These are phyloP conservation scores for Drosophila aldrichi DNA, from an alignment of 2,888 invertebrate species.

Conservation along the genomic window DNA sequence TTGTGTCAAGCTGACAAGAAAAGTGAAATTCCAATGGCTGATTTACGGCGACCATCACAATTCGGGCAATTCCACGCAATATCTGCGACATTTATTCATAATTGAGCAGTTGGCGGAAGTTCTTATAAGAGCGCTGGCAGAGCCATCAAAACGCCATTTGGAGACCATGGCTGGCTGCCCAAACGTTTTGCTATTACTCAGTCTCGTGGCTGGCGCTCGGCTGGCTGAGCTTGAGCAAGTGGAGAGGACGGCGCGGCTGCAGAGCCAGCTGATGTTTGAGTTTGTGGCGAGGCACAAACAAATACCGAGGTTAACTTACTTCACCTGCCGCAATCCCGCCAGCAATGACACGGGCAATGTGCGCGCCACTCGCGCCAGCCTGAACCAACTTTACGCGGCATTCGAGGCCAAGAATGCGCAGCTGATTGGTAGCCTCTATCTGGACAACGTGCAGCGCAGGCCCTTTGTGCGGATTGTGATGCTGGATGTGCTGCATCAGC, in stretches of 20 bases:
- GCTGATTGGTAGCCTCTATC: conserved; percentile 67
- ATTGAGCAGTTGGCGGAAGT: conserved; percentile 11
- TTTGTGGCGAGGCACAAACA: conserved; percentile 79
- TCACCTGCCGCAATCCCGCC: conserved; percentile 78
- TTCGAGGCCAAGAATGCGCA: conserved; percentile 63
- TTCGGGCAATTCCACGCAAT: conserved; percentile 53
- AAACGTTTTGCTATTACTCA: conserved; percentile 17
- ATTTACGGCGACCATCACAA: conserved; percentile 55
- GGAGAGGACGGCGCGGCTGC: conserved; percentile 50
- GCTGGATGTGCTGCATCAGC: conserved; percentile 62
- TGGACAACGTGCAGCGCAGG: conserved; percentile 11
- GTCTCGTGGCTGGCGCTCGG: conserved; percentile 11
- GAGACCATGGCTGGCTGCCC: conserved; percentile 16
- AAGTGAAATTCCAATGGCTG: conserved; percentile 71
- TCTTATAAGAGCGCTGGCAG: conserved; percentile 20
- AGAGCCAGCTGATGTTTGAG: conserved; percentile 77
- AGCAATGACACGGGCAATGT: conserved; percentile 49
- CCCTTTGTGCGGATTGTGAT: conserved; percentile 69
- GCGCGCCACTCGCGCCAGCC: conserved; percentile 38
- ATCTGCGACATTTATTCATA: conserved; percentile 27
- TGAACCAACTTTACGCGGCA: conserved; percentile 49
- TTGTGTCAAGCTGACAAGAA: conserved; percentile 66
- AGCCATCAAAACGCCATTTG: conserved; percentile 21
- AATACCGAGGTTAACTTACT: conserved; percentile 82
- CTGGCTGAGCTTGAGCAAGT: conserved; percentile 30